Conservation (phyloP, 2,888 invertebrate species). For the Andrena minutula region DNA sequence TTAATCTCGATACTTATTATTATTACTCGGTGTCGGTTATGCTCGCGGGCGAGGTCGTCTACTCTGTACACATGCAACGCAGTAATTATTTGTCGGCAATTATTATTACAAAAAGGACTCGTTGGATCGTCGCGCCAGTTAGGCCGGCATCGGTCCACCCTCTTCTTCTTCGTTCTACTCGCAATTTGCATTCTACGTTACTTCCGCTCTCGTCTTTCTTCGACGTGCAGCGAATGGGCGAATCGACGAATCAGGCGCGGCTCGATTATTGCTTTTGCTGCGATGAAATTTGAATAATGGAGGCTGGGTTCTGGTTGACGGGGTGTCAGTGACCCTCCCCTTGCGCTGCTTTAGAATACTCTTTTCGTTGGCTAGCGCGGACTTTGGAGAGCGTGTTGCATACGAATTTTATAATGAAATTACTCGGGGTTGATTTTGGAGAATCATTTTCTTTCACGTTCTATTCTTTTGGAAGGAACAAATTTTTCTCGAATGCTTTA, state of each 20-base stretch:
- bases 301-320: no score
- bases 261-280: constrained; percentile 14
- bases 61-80: constrained; percentile 76
- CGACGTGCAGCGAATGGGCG: not conserved
- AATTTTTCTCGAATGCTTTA: no score
- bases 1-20: not conserved
- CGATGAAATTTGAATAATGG: no score
- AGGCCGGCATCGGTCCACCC: constrained; percentile 29
- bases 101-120: constrained; percentile 75
- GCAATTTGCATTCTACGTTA: not conserved
- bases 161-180: constrained; percentile 32
- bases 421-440: no score
- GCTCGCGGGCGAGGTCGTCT: constrained; percentile 58
- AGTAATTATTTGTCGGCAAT: constrained; percentile 71
- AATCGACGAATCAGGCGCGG: not conserved
- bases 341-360: no score
- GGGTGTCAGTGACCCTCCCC: no score
- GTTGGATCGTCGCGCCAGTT: constrained; percentile 50
- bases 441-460: no score
- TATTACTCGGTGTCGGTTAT: constrained; percentile 4
- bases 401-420: no score
- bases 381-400: no score
- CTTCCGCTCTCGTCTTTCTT: not conserved
- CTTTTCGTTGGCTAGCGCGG: no score
- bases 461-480: no score